Evolutionary conservation across 2,113 vertebrate genomes (phyloP).

Genomic region (Syrmaticus mikado): DNA sequence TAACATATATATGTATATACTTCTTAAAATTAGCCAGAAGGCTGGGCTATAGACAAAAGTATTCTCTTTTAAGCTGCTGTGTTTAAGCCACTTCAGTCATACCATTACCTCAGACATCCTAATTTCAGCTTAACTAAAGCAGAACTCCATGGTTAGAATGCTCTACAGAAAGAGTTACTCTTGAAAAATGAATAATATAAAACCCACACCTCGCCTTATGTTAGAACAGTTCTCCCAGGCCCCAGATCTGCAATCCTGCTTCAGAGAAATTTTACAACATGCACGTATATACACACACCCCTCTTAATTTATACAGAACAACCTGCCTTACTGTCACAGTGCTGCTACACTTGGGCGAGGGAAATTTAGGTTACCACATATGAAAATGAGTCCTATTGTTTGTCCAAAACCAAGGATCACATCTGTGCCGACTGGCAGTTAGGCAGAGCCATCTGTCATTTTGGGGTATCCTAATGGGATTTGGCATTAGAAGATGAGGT

Average conservation of each 20-base stretch:
- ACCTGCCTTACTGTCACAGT: not conserved
- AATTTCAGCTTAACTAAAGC: not conserved
- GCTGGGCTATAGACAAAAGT: not conserved
- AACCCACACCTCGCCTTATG: not conserved
- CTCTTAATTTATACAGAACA: not conserved
- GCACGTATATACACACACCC: not conserved
- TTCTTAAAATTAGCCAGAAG: not conserved
- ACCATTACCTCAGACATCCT: not conserved
- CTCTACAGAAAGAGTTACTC: not conserved
- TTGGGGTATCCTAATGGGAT: conserved; percentile 79
- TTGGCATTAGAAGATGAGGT: conserved; percentile 74
- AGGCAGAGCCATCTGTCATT: conserved; percentile 80
- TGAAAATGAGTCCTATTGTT: conserved; percentile 55
- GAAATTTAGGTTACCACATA: conserved; percentile 76
- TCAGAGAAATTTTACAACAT: not conserved
- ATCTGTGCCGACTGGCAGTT: conserved; percentile 78
- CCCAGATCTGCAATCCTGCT: not conserved
- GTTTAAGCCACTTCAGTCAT: not conserved
- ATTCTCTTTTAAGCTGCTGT: not conserved
- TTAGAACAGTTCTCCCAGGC: not conserved
- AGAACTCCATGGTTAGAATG: not conserved
- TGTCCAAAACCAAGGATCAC: conserved; percentile 72
- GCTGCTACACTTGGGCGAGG: conserved; percentile 38
- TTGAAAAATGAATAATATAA: not conserved
- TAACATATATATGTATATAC: not conserved